Conservation (phyloP, 2,797 vertebrate species). For the Poeciliopsis gracilis region DNA sequence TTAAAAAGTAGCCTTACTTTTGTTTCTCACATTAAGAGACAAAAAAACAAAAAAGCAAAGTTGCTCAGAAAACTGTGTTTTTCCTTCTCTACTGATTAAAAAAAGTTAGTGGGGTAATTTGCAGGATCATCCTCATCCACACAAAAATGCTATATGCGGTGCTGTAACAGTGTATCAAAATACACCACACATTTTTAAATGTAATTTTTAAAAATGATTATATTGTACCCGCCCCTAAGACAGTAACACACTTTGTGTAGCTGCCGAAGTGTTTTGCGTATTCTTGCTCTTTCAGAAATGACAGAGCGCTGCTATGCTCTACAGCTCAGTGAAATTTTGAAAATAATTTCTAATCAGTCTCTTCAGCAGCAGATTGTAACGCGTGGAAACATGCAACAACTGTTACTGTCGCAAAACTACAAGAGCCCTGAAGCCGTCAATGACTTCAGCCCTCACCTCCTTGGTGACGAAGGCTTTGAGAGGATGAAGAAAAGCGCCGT, state of each 20-base stretch:
- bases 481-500: too few species aligned
- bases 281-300: not conserved
- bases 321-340: too few species aligned
- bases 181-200: not conserved
- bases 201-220: not conserved
- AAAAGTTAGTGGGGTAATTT: not conserved
- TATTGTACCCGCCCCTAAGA: not conserved
- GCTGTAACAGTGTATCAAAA: not conserved
- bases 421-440: too few species aligned
- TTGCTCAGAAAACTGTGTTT: not conserved
- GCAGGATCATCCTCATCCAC: not conserved
- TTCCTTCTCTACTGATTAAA: not conserved
- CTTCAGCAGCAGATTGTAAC: too few species aligned
- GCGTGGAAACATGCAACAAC: too few species aligned
- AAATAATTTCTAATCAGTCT: too few species aligned
- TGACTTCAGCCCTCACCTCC: too few species aligned
- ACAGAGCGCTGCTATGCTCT: not conserved
- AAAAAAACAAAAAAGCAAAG: not conserved
- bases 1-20: not conserved
- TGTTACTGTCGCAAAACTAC: too few species aligned
- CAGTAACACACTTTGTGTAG: not conserved
- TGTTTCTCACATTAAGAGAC: not conserved
- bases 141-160: not conserved
- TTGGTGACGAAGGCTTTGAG: too few species aligned
- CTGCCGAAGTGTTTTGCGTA: not conserved